Percentiles rank a stretch among this genome's conserved stretches.
Evolutionary conservation across 2,797 vertebrate genomes (phyloP).

Genomic region (Eulemur rubriventer): DNA sequence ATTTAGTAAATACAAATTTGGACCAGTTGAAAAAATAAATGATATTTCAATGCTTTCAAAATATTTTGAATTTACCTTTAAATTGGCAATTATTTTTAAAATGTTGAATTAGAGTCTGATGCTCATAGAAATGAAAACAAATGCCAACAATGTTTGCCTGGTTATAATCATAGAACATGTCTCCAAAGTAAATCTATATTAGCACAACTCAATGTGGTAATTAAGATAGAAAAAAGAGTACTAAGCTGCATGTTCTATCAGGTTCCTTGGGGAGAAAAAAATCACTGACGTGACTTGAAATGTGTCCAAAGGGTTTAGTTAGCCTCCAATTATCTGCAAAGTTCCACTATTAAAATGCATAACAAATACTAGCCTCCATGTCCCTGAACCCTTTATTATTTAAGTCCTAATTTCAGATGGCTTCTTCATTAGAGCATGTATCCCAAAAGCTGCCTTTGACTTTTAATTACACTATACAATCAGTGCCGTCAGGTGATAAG

Average conservation of each 20-base stretch:
- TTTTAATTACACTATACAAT: slow-evolving; percentile 89
- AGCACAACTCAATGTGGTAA: slow-evolving; percentile 88
- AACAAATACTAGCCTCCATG: slow-evolving; percentile 83
- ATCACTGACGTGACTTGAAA: slow-evolving; percentile 84
- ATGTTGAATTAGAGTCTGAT: slow-evolving; percentile 71
- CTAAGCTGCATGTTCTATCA: slow-evolving; percentile 82
- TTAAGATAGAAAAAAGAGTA: slow-evolving; percentile 89
- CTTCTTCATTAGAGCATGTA: slow-evolving; percentile 83
- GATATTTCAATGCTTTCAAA: background rate
- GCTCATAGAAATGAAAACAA: slow-evolving; percentile 61
- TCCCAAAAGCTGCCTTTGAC: slow-evolving; percentile 87
- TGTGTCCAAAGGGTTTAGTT: slow-evolving; percentile 89
- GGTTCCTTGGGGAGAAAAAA: slow-evolving; percentile 84
- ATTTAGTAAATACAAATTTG: slow-evolving; percentile 11
- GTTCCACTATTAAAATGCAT: slow-evolving; percentile 90
- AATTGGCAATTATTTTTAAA: slow-evolving; percentile 50
- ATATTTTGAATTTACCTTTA: slow-evolving; percentile 40
- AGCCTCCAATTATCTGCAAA: slow-evolving; percentile 91
- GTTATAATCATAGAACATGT: slow-evolving; percentile 79
- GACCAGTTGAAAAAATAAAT: background rate
- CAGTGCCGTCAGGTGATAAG: slow-evolving; percentile 81
- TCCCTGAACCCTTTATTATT: slow-evolving; percentile 91
- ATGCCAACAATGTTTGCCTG: slow-evolving; percentile 62
- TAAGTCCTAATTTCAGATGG: slow-evolving; percentile 89
- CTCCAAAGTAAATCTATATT: slow-evolving; percentile 85